Conservation (phyloP, 2,888 invertebrate genomes). For the Dimorphilus gyrociliatus region DNA sequence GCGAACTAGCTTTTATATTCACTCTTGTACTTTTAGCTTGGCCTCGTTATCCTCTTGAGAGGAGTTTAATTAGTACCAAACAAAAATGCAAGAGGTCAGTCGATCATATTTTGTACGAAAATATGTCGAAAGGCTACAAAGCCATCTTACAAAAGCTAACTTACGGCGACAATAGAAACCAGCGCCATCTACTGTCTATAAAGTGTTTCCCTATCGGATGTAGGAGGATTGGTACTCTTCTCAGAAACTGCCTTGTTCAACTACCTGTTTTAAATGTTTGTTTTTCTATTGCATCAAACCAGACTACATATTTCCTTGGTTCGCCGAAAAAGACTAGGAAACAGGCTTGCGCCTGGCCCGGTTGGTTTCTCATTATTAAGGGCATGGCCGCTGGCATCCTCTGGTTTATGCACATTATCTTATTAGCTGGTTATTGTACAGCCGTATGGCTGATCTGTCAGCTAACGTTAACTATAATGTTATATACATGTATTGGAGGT, state of each 20-base stretch:
- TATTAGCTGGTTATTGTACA: conserved; percentile 12
- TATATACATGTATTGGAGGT: conserved; percentile 10
- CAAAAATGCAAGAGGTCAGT: conserved; percentile 8
- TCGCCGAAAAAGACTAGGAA: conserved; percentile 4
- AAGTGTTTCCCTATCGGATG: conserved; percentile 11
- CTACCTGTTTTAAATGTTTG: conserved; percentile 12
- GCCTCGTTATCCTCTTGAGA: conserved; percentile 12
- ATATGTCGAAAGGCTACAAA: conserved; percentile 10
- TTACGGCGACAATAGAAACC: conserved; percentile 10
- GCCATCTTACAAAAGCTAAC: conserved; percentile 10
- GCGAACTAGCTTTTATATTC: conserved; percentile 11
- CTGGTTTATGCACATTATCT: conserved; percentile 11
- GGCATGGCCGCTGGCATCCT: conserved; percentile 5
- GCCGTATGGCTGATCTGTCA: conserved; percentile 10
- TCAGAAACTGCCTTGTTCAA: conserved; percentile 7
- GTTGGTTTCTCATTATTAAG: conserved; percentile 5
- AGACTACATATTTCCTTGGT: neutral
- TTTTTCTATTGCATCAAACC: conserved; percentile 4
- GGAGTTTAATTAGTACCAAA: conserved; percentile 9
- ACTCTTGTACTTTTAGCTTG: conserved; percentile 10
- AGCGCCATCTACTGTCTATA: conserved; percentile 11
- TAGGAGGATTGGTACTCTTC: conserved; percentile 6
- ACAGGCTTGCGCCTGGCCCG: conserved; percentile 3
- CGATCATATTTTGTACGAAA: conserved; percentile 8
- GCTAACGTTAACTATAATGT: conserved; percentile 10